Evolutionary conservation across 2,888 invertebrate species (phyloP).

Genomic region (Ormyrus labotus): DNA sequence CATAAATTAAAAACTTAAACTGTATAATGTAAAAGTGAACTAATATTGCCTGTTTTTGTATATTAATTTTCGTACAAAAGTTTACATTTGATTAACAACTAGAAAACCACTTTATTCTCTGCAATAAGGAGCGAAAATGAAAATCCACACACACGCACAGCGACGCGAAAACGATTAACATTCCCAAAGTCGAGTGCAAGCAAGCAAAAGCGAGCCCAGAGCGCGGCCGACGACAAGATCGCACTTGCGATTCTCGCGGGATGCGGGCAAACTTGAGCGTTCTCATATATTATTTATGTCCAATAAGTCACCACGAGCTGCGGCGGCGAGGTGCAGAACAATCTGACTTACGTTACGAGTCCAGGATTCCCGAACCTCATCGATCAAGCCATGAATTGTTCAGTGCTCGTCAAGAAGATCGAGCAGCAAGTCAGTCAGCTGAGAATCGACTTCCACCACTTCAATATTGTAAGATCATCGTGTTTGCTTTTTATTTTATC

Average conservation of each 20-base stretch:
- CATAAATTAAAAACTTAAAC: too few relatives aligned
- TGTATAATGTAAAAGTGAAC: too few relatives aligned
- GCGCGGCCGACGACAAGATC: too few relatives aligned
- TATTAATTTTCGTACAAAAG: too few relatives aligned
- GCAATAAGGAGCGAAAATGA: too few relatives aligned
- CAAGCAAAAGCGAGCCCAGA: too few relatives aligned
- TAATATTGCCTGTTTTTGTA: too few relatives aligned
- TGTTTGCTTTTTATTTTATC: not conserved
- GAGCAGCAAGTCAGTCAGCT: slow-evolving; percentile 89
- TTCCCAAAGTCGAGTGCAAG: too few relatives aligned
- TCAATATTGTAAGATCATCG: slow-evolving; percentile 82
- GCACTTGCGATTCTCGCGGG: too few relatives aligned
- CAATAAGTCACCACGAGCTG: slow-evolving; percentile 84
- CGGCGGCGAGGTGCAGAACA: slow-evolving; percentile 84
- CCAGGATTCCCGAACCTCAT: slow-evolving; percentile 89
- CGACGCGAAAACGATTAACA: not conserved
- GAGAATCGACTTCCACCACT: slow-evolving; percentile 89
- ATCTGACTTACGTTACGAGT: slow-evolving; percentile 89
- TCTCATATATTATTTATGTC: slow-evolving; percentile 61
- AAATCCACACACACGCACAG: not conserved
- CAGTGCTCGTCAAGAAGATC: slow-evolving; percentile 84
- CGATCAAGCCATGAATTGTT: slow-evolving; percentile 82
- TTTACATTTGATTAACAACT: too few relatives aligned
- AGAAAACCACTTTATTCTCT: too few relatives aligned
- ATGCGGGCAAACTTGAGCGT: slow-evolving; percentile 12